Evolutionary conservation across 2,797 vertebrate genomes (phyloP).

Genomic region (Selene dorsalis): DNA sequence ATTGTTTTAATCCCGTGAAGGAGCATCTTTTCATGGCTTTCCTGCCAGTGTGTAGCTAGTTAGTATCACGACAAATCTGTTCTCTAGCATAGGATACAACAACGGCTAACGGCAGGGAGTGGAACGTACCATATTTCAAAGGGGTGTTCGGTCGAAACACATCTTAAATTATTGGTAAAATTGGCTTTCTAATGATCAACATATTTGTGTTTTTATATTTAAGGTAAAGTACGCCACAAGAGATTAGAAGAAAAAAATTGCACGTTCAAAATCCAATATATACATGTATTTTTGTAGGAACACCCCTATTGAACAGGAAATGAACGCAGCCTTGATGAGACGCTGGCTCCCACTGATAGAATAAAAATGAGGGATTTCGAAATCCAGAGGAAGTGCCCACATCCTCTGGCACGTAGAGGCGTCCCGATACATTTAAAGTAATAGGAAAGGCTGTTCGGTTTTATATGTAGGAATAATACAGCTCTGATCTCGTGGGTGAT

Average conservation of each 20-base stretch:
- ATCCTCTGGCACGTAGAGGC: neutral
- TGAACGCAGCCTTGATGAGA: slow-evolving; percentile 56
- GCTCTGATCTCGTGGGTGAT: slow-evolving; percentile 38
- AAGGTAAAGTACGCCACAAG: rapidly evolving
- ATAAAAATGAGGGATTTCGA: slow-evolving; percentile 68
- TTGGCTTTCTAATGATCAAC: rapidly evolving
- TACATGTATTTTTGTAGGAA: rapidly evolving
- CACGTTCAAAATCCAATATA: rapidly evolving
- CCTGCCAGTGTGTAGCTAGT: slow-evolving; percentile 62
- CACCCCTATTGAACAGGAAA: slow-evolving; percentile 32
- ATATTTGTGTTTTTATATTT: rapidly evolving
- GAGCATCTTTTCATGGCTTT: slow-evolving; percentile 77
- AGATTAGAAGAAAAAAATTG: rapidly evolving
- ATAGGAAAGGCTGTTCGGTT: neutral
- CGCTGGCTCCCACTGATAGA: slow-evolving; percentile 62
- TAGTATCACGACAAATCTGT: slow-evolving; percentile 75
- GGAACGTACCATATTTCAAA: slow-evolving; percentile 70
- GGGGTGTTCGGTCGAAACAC: slow-evolving; percentile 14
- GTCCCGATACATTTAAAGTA: slow-evolving; percentile 19
- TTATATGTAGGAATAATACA: neutral
- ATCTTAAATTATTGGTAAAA: neutral
- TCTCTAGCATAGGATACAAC: slow-evolving; percentile 79
- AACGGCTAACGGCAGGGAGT: slow-evolving; percentile 83
- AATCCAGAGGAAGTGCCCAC: slow-evolving; percentile 59
- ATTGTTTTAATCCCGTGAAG: slow-evolving; percentile 66